Evolutionary conservation across 2,113 vertebrate genomes (phyloP), one percentile per base, ranked within the genome.

Genomic region (Cyphomyrus plagiostoma): DNA sequence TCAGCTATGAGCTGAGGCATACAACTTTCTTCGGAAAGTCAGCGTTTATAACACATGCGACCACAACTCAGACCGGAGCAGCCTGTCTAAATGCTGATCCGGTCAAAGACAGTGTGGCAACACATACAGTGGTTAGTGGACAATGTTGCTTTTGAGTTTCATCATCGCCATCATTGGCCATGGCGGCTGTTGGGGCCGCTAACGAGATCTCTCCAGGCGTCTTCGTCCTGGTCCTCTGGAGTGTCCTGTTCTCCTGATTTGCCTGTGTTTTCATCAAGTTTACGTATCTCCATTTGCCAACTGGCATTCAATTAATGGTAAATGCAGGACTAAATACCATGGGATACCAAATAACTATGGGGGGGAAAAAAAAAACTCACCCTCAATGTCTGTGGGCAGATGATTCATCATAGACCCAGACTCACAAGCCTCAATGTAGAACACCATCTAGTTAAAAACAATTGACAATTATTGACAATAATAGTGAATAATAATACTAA

Each of bases 331-430:
- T 1, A 48, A 49, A 48, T 45, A 39, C 35, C 70, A 80, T 42
- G 35, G 35, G 35, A 35, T 35, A 35, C 35, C 35, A 35, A 35
- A 35, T 35, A 35, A 1, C 74, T 42, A 42, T n/a, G 85, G 50
- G 42, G 42, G 42, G 42, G n/a, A n/a, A 15, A 19, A 21, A 56
- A 15, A 86, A 86, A 90, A 77, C 97, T 94, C 93, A 99, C 98
- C 97, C 9, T 99, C 93, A 89, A 99, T 97, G 92, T 99, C 39
- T 58, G 91, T 42, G 6, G 98, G 94, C 89, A 99, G 95, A 45
- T 96, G 56, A 23, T 92, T 95, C 98, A 99, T 99, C 98, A 99
- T 99, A 48, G 98, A 99, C n/a, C 98, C 98, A 0, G 98, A 99
- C 88, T 99, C 98, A 0, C 98, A 99, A 0, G 98, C 98, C 91